Evolutionary conservation across 2,888 invertebrate species (phyloP).

Genomic region (Neoaliturus tenellus): DNA sequence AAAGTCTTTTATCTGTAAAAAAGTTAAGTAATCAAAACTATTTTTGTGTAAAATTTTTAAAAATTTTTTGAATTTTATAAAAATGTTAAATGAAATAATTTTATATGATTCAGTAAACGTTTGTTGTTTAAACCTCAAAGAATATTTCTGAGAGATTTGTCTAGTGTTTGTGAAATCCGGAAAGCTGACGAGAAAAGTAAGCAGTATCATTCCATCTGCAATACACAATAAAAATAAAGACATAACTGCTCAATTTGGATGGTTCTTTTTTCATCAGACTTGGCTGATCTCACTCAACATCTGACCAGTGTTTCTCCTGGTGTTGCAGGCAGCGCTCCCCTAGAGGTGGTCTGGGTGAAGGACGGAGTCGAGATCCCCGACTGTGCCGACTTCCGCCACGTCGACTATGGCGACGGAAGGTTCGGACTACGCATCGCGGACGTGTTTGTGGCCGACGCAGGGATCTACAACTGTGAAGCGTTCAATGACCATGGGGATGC

Average conservation of each 20-base stretch:
- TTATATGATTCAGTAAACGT: too few relatives aligned
- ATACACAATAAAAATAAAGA: too few relatives aligned
- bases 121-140: background rate
- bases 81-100: too few relatives aligned
- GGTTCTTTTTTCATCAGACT: background rate
- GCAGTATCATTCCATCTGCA: too few relatives aligned
- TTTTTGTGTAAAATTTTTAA: too few relatives aligned
- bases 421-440: conserved; percentile 77
- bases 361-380: conserved; percentile 79
- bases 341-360: conserved; percentile 81
- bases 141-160: background rate
- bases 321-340: conserved; percentile 74
- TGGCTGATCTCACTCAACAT: background rate
- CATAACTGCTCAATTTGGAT: too few relatives aligned
- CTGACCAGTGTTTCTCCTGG: too few relatives aligned
- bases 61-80: too few relatives aligned
- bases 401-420: conserved; percentile 76
- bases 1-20: too few relatives aligned
- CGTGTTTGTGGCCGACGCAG: conserved; percentile 79
- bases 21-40: too few relatives aligned
- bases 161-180: too few relatives aligned
- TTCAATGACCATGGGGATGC: conserved; percentile 79
- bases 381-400: conserved; percentile 77
- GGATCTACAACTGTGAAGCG: conserved; percentile 81
- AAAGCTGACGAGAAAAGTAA: too few relatives aligned